Percentiles rank a stretch among this genome's conserved stretches.
These are phyloP conservation scores for Hyppa rectilinea DNA, from an alignment of 2,888 invertebrate genomes.

Conservation along the genomic window DNA sequence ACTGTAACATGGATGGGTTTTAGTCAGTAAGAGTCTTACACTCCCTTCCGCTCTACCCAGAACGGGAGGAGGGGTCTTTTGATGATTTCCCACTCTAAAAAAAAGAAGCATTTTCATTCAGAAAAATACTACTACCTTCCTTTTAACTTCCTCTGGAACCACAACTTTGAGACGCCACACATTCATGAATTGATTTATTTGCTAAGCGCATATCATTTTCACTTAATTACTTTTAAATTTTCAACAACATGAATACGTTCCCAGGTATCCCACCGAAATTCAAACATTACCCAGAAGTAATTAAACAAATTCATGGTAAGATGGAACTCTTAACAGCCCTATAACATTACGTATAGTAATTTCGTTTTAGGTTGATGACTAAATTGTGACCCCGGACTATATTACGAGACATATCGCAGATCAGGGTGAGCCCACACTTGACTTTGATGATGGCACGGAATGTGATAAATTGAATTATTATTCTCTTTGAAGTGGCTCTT, in stretches of 20 bases:
- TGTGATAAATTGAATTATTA: constrained; percentile 65
- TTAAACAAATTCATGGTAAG: constrained; percentile 48
- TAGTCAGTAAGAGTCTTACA: no score
- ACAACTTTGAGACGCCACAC: background rate
- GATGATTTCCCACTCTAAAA: no score
- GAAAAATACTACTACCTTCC: background rate
- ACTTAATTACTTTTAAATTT: background rate
- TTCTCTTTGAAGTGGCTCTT: constrained; percentile 54
- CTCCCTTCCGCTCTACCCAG: no score
- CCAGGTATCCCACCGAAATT: background rate
- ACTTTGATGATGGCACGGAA: constrained; percentile 47
- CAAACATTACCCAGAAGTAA: constrained; percentile 34
- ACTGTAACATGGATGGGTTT: no score
- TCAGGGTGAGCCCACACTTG: constrained; percentile 50
- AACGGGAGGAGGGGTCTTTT: no score
- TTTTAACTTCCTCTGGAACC: background rate
- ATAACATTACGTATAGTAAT: constrained; percentile 59
- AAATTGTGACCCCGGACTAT: constrained; percentile 56
- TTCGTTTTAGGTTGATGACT: constrained; percentile 63
- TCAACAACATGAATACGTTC: background rate
- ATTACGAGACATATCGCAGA: constrained; percentile 36
- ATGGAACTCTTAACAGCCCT: constrained; percentile 37
- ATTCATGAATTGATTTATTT: background rate
- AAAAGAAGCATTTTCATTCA: background rate
- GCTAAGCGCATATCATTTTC: background rate